Conservation (phyloP, 2,797 vertebrate species). For the Artibeus lituratus region DNA sequence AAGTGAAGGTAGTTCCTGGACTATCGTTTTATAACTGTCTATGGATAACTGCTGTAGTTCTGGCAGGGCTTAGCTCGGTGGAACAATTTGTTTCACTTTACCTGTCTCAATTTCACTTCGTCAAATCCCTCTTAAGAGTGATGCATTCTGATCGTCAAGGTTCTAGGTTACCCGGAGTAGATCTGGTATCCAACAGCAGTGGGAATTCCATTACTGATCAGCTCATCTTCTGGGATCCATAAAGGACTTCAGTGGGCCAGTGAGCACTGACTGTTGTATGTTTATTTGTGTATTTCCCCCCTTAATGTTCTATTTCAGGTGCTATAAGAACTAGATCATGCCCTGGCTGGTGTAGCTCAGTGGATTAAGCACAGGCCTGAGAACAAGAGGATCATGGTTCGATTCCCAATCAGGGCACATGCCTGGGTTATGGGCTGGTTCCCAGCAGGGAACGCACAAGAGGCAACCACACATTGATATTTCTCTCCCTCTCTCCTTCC, state of each 20-base stretch:
- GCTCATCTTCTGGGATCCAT: neutral
- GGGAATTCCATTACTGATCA: neutral
- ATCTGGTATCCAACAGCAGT: neutral
- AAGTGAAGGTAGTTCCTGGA: too few relatives aligned
- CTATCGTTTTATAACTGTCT: neutral
- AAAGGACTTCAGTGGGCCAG: neutral
- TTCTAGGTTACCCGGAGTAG: neutral
- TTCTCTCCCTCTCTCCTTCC: too few relatives aligned
- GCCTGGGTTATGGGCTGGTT: too few relatives aligned
- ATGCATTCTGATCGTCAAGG: neutral
- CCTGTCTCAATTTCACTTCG: neutral
- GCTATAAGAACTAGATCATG: neutral
- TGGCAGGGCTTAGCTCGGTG: neutral
- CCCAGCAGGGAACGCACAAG: too few relatives aligned
- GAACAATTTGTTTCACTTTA: neutral
- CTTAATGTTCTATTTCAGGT: neutral
- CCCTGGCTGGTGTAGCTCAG: too few relatives aligned
- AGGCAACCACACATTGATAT: too few relatives aligned
- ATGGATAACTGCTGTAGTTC: neutral
- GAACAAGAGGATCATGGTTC: too few relatives aligned
- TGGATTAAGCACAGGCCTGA: too few relatives aligned
- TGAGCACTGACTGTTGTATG: neutral
- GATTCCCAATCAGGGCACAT: too few relatives aligned
- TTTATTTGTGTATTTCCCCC: neutral
- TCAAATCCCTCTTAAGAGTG: neutral